Evolutionary conservation across 2,113 vertebrate species (phyloP), one percentile per base, ranked within the genome.

Genomic region (Pygoscelis antarcticus): DNA sequence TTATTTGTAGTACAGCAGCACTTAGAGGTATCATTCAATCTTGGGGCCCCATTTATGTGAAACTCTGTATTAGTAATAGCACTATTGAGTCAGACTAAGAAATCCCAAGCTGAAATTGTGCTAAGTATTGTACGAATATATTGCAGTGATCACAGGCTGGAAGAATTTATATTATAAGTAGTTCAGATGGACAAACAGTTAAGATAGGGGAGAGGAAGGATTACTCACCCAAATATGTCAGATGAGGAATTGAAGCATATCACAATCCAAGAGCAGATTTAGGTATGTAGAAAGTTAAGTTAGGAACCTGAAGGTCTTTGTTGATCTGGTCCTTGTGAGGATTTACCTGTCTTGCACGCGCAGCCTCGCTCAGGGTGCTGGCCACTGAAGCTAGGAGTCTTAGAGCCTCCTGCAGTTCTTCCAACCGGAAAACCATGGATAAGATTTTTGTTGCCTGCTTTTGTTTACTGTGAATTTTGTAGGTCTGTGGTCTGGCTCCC

Each of bases 1-100:
- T 96, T 97, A 97, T 96, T 96, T 97, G 94, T 86, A 87, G 34
- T 77, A 72, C 82, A 88, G 89, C 89, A 95, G 95, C 89, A 90
- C 95, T 91, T 93, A 96, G 64, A 96, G 84, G 87, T 96, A 96
- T 91, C 89, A 46, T 79, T 89, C 95, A 95, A 58, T 95, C 87
- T 95, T 70, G 84, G 84, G 84, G 89, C 84, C 82, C 87, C 79
- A 78, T 92, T 95, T 96, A 91, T 91, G n/a, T 96, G 90, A 78
- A 93, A 75, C 46, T 87, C 57, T 62, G 66, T 83, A 40, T 68
- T 75, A 93, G 60, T 87, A 77, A 72, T 80, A 85, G 74, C 32
- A 22, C 27, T 69, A 36, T 13, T 69, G 69, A 93, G 91, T 85
- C 93, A 95, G 93, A 80, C 79, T 84, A 65, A 91, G 75, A 93